A percentile compares a stretch with the other conserved stretches of the same genome.
phyloP scores from a whole-genome alignment of 2,113 vertebrate species.

The Cebidichthys violaceus region DNA sequence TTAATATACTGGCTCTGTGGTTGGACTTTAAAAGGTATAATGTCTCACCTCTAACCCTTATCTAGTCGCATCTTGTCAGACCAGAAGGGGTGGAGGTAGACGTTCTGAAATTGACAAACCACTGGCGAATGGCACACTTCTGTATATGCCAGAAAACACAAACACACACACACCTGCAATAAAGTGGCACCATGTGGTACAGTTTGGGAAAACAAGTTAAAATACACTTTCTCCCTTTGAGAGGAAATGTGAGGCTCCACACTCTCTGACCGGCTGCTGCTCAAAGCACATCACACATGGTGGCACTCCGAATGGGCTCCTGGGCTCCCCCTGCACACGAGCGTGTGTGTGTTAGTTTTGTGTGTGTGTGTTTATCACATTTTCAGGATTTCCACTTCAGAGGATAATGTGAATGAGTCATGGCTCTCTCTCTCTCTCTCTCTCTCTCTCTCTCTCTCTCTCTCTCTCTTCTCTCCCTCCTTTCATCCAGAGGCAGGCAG shows the following conservation, averaged over 20 bases:
- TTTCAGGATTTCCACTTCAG: slow-evolving; percentile 80
- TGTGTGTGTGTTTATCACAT: slow-evolving; percentile 35
- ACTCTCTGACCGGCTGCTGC: slow-evolving; percentile 44
- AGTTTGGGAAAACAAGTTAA: slow-evolving; percentile 20
- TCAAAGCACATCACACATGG: slow-evolving; percentile 69
- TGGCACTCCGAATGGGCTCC: slow-evolving; percentile 67
- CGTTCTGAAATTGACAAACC: too few species aligned
- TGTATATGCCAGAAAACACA: background rate
- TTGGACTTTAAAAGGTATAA: too few species aligned
- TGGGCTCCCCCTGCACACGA: slow-evolving; percentile 54
- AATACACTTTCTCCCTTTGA: slow-evolving; percentile 27
- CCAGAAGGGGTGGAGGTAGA: too few species aligned
- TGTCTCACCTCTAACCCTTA: too few species aligned
- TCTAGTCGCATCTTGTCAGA: too few species aligned
- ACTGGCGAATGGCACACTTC: slow-evolving; percentile 4
- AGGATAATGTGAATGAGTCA: slow-evolving; percentile 79
- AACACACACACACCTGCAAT: background rate
- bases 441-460: slow-evolving; percentile 40
- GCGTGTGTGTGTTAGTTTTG: slow-evolving; percentile 45
- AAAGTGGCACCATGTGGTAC: background rate
- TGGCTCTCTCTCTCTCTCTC: slow-evolving; percentile 41
- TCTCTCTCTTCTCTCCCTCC: slow-evolving; percentile 45
- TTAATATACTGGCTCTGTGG: too few species aligned
- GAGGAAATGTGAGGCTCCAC: slow-evolving; percentile 24
- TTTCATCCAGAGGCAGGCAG: slow-evolving; percentile 64